These are phyloP conservation scores for Araneus ventricosus DNA, from an alignment of 1,140 invertebrate genomes.

Conservation along the genomic window DNA sequence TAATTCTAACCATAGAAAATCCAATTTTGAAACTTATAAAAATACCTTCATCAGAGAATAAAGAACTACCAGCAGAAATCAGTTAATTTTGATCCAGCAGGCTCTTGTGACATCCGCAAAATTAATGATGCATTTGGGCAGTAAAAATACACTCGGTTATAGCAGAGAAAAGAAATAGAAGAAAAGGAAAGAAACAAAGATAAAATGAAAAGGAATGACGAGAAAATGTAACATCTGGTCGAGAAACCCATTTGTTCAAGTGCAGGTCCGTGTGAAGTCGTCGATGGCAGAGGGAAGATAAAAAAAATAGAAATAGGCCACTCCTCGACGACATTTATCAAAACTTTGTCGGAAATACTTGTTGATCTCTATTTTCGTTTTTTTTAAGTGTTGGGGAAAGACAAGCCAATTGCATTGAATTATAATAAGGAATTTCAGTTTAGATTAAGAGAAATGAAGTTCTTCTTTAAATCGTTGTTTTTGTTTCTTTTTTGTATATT, in stretches of 20 bases:
- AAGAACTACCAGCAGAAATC: neutral
- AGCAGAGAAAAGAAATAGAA: neutral
- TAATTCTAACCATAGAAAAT: too few relatives aligned
- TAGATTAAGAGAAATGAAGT: too few relatives aligned
- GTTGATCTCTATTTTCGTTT: neutral
- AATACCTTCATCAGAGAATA: neutral
- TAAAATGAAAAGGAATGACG: conserved; percentile 18
- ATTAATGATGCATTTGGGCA: neutral
- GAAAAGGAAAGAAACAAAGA: neutral
- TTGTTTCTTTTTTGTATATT: too few relatives aligned
- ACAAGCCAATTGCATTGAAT: too few relatives aligned
- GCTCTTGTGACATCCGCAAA: neutral
- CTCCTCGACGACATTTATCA: neutral
- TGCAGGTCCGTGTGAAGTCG: neutral
- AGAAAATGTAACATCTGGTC: conserved; percentile 43
- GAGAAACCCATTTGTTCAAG: conserved; percentile 22
- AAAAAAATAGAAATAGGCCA: neutral
- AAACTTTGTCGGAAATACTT: neutral
- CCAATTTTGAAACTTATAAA: too few relatives aligned
- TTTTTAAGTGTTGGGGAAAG: too few relatives aligned
- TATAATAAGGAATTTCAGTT: too few relatives aligned
- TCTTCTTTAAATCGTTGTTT: too few relatives aligned
- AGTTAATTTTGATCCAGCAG: conserved; percentile 1
- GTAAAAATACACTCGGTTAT: neutral
- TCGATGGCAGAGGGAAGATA: neutral